Base-by-base conservation (phyloP, 1,140 invertebrate genomes). In the Neomicropteryx cornuta region DNA sequence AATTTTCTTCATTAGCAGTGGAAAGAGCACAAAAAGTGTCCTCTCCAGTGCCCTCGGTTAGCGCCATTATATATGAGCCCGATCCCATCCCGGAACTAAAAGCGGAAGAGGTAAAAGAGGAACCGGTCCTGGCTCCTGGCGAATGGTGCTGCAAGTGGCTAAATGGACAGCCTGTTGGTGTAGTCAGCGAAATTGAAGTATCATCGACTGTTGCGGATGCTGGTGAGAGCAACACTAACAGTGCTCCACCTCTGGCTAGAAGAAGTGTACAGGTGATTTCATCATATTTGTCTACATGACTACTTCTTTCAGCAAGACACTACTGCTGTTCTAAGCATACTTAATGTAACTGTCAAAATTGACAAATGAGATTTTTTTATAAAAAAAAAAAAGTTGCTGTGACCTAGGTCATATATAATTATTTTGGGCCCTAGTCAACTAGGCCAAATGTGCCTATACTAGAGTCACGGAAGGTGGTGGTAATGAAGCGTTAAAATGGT, bases 141-240 rank as follows among this genome's bases (percentile, higher is more conserved):
- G 72, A 73, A 45, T 73, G 71, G 72, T 70, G 70, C 30, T 76
- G 69, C 45, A 70, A 66, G 33, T 79, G 76, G 75, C 54, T 74
- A 6, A 72, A 77, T 39, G 75, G 76, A 18, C 69, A 72, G 44
- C 77, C 77, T 0, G 68, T 76, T 31, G 77, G 77, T 2, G 59
- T 47, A 1, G 53, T 64, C 20, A 51, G 54, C 21, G 59, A 61
- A 42, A 43, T 55, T 10, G 71, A 69, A 24, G 60, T 61, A 4
- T 63, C 62, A 17, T 49, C 66, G 1, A 64, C 66, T 27, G 49
- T 56, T 1, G 51, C 51, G 10, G 64, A 68, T 44, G 55, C n/a
- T n/a, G n/a, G n/a, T n/a, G n/a, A n/a, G n/a, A n/a, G n/a, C n/a
- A 50, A 54, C 24, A 41, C 38, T 1, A 45, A 40, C 18, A 48